phyloP scores from a whole-genome alignment of 2,888 invertebrate species.

The Deilephila elpenor region DNA sequence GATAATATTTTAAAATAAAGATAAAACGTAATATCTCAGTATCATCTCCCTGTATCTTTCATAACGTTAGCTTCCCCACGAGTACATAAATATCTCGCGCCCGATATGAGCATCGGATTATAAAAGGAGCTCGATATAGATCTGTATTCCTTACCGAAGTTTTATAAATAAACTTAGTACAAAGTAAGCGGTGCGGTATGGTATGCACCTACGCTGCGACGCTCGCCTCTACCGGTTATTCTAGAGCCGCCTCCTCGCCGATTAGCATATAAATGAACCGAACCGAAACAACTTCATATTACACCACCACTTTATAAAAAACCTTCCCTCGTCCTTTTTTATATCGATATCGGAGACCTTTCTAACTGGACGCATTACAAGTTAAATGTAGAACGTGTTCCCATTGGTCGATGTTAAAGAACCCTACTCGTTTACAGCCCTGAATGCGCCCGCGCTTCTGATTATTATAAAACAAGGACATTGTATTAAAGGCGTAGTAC shows the following conservation, averaged over 20 bases:
- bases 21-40: too few species aligned
- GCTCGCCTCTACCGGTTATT: conserved; percentile 66
- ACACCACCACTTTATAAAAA: conserved; percentile 53
- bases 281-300: conserved; percentile 80
- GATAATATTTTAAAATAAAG: too few species aligned
- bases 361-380: conserved; percentile 55
- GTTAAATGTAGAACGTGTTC: conserved; percentile 64
- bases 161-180: conserved; percentile 45
- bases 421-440: conserved; percentile 48
- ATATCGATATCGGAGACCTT: conserved; percentile 45
- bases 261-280: conserved; percentile 83
- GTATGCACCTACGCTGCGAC: conserved; percentile 50
- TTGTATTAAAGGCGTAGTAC: conserved; percentile 63
- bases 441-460: conserved; percentile 58
- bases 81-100: not conserved
- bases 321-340: conserved; percentile 10
- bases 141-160: conserved; percentile 25
- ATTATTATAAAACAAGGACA: conserved; percentile 68
- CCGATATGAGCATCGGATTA: conserved; percentile 7
- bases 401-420: conserved; percentile 57
- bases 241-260: conserved; percentile 68
- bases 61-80: not conserved
- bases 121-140: conserved; percentile 25
- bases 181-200: conserved; percentile 47
- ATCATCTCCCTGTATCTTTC: too few species aligned